Evolutionary conservation across 1,140 invertebrate genomes (phyloP).

Genomic region (Maconellicoccus hirsutus): DNA sequence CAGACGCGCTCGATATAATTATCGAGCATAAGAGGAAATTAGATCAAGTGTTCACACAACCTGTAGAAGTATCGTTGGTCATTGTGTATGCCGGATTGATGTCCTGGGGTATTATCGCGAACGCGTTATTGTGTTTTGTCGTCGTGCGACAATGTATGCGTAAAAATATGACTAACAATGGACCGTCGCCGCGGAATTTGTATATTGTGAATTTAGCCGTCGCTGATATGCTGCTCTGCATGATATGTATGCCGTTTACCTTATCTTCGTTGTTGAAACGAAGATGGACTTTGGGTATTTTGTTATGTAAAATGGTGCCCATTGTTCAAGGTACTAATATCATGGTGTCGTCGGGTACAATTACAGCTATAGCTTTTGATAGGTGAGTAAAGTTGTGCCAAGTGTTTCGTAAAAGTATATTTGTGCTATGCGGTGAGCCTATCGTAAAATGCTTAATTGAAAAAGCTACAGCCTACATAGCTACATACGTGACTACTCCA

Average conservation of each 20-base stretch:
- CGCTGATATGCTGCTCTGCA: conserved; percentile 45
- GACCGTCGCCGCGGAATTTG: conserved; percentile 42
- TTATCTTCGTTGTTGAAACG: conserved; percentile 36
- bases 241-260: conserved; percentile 46
- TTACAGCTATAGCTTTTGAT: conserved; percentile 47
- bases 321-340: conserved; percentile 41
- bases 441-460: too few species aligned
- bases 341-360: conserved; percentile 46
- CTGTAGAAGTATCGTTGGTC: conserved; percentile 30
- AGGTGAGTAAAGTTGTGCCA: conserved; percentile 36
- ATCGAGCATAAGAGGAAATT: conserved; percentile 23
- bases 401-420: too few species aligned
- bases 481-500: too few species aligned
- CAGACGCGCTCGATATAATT: conserved; percentile 21
- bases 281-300: conserved; percentile 35
- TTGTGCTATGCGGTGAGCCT: too few species aligned
- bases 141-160: conserved; percentile 36
- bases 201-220: conserved; percentile 49
- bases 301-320: conserved; percentile 46
- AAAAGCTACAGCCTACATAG: too few species aligned
- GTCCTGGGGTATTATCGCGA: conserved; percentile 32
- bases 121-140: conserved; percentile 36
- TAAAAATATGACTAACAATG: conserved; percentile 34
- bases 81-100: conserved; percentile 30
- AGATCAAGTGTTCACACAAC: conserved; percentile 26